Evolutionary conservation across 2,113 vertebrate species (phyloP), one percentile per base, ranked within the genome.

Genomic region (Geococcyx californianus): DNA sequence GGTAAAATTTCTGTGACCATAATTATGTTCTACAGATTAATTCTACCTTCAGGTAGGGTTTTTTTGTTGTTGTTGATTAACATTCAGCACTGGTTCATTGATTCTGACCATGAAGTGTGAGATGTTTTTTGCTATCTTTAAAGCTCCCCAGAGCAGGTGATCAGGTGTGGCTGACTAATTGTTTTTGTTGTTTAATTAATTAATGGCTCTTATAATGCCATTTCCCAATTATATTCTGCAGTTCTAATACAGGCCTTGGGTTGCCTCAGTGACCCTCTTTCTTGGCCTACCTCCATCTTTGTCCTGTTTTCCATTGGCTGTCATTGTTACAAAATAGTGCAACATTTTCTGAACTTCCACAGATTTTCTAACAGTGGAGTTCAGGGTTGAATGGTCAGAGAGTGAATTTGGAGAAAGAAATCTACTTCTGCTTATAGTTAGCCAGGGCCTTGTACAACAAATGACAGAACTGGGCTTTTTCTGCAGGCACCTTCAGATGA

Each of bases 291-390:
- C 73, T 95, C 84, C 69, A 34, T 96, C 45, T 77, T 70, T 93
- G 69, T 82, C 81, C 89, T 95, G 93, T 80, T 95, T 94, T 93
- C 55, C 51, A n/a, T 95, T 84, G 95, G 78, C 67, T 95, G 66
- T 89, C 84, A 34, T 94, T 82, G 70, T 73, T 70, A 14, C 52
- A 74, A 67, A 94, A 70, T 49, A 90, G 34, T 12, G 47, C 75
- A 91, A 29, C 7, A 1, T 83, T 92, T 94, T 80, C 85, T 94
- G 36, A 85, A 62, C 67, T 93, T 93, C 63, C 42, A 87, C 67
- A 23, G 33, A 3, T 45, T 89, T 82, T 66, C 45, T 72, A 85
- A 29, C 54, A 55, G 70, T 58, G 1, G 42, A 34, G 84, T 89
- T 94, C 94, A 83, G 62, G 64, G 70, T 91, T 93, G 45, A 45